Conservation (phyloP, 1,140 invertebrate species). For the honey bee (Apis mellifera) region DNA sequence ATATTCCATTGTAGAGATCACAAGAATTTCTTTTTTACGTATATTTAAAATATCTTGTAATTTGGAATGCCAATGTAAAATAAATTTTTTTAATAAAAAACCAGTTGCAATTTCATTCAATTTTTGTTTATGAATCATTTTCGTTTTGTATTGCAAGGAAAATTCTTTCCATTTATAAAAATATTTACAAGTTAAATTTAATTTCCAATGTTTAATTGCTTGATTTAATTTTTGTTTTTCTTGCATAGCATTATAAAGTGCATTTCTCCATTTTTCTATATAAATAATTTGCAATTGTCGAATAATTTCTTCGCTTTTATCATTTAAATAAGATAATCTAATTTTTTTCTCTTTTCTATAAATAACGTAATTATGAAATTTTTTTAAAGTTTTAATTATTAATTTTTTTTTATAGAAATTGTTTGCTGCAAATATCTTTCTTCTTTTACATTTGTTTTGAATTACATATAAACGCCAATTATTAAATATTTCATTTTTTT, state of each 20-base stretch:
- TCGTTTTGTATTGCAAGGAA: conserved; percentile 17
- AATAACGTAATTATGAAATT: neutral
- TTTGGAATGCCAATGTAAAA: conserved; percentile 14
- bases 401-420: conserved; percentile 24
- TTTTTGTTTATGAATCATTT: conserved; percentile 1
- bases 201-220: conserved; percentile 4
- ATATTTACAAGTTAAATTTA: conserved; percentile 16
- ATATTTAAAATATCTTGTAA: conserved; percentile 1
- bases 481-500: neutral
- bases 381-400: neutral
- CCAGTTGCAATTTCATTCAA: neutral
- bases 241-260: neutral
- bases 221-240: conserved; percentile 31
- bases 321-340: conserved; percentile 17
- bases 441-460: conserved; percentile 28
- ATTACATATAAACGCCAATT: conserved; percentile 33
- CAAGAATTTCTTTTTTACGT: conserved; percentile 16
- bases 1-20: neutral
- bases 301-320: conserved; percentile 1
- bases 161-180: conserved; percentile 25
- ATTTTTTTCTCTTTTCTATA: conserved; percentile 32
- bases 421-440: neutral
- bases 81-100: conserved; percentile 22
- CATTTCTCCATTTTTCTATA: conserved; percentile 30
- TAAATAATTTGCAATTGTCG: neutral